A percentile compares a stretch with the other conserved stretches of the same genome.
phyloP scores from a whole-genome alignment of 1,140 invertebrate species.

The Rhagoletis pomonella region DNA sequence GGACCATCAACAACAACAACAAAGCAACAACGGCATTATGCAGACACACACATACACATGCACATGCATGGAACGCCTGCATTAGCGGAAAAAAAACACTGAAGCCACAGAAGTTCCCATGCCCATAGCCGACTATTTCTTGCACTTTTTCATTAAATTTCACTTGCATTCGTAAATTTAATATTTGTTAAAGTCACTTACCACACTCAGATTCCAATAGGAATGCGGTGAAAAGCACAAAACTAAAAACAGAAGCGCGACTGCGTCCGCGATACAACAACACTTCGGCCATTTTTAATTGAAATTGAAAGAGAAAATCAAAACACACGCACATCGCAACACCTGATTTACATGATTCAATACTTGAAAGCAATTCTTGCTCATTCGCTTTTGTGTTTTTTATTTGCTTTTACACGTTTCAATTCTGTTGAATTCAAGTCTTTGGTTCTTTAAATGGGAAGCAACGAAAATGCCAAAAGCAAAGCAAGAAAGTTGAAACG shows the following conservation, averaged over 20 bases:
- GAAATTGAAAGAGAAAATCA: conserved; percentile 54
- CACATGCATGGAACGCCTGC: conserved; percentile 28
- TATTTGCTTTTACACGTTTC: too few relatives aligned
- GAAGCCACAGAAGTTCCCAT: conserved; percentile 24
- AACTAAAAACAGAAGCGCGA: conserved; percentile 55
- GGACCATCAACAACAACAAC: too few relatives aligned
- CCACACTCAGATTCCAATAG: conserved; percentile 55
- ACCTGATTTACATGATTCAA: too few relatives aligned
- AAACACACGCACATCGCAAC: neutral
- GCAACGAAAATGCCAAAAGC: too few relatives aligned
- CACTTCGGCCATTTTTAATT: conserved; percentile 59
- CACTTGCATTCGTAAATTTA: neutral
- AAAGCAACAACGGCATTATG: too few relatives aligned
- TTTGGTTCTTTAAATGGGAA: too few relatives aligned
- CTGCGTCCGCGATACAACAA: conserved; percentile 56
- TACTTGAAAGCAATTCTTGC: too few relatives aligned
- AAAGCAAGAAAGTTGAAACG: too few relatives aligned
- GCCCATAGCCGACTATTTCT: neutral
- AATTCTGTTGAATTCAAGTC: too few relatives aligned
- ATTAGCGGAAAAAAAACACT: conserved; percentile 53
- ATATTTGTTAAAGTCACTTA: conserved; percentile 34
- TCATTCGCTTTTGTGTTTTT: too few relatives aligned
- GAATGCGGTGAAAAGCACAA: conserved; percentile 48
- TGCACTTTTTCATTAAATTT: conserved; percentile 23
- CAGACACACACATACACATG: neutral